A percentile compares a stretch with the other conserved stretches of the same genome.
phyloP scores from a whole-genome alignment of 2,113 vertebrate species.

The Passer montanus region DNA sequence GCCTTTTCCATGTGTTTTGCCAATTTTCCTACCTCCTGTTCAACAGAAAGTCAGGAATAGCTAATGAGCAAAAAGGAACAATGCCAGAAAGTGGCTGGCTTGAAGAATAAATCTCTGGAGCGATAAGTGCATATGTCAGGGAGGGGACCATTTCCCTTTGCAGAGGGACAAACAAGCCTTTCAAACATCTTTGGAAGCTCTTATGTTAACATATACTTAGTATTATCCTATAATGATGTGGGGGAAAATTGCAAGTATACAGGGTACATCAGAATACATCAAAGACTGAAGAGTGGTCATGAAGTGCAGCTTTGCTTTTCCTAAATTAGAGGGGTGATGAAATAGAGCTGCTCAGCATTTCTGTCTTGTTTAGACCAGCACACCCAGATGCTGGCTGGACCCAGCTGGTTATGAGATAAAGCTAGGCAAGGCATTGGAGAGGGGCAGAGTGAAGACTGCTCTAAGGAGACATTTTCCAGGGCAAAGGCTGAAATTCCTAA shows the following conservation, averaged over 20 bases:
- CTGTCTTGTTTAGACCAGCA: neutral
- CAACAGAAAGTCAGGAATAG: neutral
- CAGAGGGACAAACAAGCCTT: constrained; percentile 8
- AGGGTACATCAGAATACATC: neutral
- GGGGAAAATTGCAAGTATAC: neutral
- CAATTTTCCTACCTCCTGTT: neutral
- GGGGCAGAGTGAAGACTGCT: neutral
- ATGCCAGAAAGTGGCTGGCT: neutral
- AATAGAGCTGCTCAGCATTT: neutral
- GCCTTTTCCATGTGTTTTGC: neutral
- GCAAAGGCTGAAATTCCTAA: neutral
- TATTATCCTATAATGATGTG: neutral
- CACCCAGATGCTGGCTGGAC: neutral
- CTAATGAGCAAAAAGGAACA: neutral
- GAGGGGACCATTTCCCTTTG: constrained; percentile 22
- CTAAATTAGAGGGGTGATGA: neutral
- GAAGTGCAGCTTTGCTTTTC: neutral
- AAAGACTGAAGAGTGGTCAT: neutral
- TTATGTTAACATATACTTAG: neutral
- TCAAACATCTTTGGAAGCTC: neutral
- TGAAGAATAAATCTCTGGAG: neutral
- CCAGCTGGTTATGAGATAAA: neutral
- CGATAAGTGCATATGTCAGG: neutral
- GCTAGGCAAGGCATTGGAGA: neutral
- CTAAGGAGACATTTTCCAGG: neutral